Evolutionary conservation across 2,113 vertebrate genomes (phyloP).

Genomic region (Notothenia coriiceps): DNA sequence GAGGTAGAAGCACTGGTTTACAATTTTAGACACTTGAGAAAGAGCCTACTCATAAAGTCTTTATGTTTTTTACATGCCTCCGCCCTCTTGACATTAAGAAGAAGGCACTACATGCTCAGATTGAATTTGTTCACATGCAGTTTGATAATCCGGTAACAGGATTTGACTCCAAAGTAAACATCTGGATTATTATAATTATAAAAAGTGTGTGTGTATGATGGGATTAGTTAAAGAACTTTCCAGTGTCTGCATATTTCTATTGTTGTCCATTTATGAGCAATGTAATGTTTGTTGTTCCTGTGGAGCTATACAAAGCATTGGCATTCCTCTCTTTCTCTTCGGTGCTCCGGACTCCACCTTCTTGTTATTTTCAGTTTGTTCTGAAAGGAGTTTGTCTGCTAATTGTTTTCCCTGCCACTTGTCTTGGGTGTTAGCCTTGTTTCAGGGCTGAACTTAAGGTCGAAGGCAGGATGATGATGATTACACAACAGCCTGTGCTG

Average conservation of each 20-base stretch:
- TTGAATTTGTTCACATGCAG: conserved; percentile 16
- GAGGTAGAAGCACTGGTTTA: conserved; percentile 1
- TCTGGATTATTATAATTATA: conserved; percentile 14
- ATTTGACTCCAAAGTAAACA: conserved; percentile 12
- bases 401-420: conserved; percentile 50
- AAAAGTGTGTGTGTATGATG: neutral
- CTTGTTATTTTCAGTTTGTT: neutral
- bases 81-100: neutral
- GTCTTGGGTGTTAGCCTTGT: conserved; percentile 48
- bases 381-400: conserved; percentile 16
- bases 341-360: conserved; percentile 32
- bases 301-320: conserved; percentile 23
- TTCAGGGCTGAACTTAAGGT: conserved; percentile 43
- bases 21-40: neutral
- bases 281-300: conserved; percentile 14
- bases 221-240: neutral
- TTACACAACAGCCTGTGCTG: conserved; percentile 49
- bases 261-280: neutral
- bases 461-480: conserved; percentile 23
- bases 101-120: neutral
- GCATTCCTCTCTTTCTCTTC: conserved; percentile 24
- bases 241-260: conserved; percentile 9
- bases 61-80: neutral
- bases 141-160: conserved; percentile 14
- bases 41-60: conserved; percentile 1